These are phyloP conservation scores for Fulmarus glacialis DNA, from an alignment of 2,113 vertebrate species.

Conservation along the genomic window DNA sequence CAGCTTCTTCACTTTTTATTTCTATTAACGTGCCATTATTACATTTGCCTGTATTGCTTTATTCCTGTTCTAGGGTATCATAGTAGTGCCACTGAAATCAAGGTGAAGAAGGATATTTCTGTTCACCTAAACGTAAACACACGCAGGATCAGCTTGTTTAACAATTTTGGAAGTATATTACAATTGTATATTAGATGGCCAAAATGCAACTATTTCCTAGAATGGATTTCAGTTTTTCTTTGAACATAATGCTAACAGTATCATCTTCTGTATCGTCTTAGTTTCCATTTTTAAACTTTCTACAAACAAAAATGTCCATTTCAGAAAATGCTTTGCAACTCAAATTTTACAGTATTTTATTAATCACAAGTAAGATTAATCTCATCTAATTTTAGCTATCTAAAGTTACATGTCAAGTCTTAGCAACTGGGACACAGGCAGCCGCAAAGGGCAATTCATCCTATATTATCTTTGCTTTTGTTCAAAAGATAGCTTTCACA, in stretches of 20 bases:
- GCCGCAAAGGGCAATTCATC: slow-evolving; percentile 31
- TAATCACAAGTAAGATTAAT: neutral
- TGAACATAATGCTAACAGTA: neutral
- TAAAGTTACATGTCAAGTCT: neutral
- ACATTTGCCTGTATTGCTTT: neutral
- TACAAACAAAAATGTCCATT: neutral
- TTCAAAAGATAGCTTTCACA: slow-evolving; percentile 39
- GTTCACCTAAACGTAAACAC: neutral
- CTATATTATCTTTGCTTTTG: slow-evolving; percentile 38
- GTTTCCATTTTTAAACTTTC: neutral
- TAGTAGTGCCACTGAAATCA: neutral
- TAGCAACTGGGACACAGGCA: neutral
- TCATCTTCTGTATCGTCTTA: neutral
- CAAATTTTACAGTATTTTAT: neutral
- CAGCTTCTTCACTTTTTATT: neutral
- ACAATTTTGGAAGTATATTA: neutral
- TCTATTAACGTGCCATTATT: neutral
- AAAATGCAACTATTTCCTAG: neutral
- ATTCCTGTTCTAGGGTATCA: neutral
- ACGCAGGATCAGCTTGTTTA: neutral
- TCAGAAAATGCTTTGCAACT: neutral
- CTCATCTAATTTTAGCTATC: neutral
- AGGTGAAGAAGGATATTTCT: neutral
- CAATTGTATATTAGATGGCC: neutral
- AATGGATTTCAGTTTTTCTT: neutral